Percentiles rank a stretch among this genome's conserved stretches.
phyloP scores from a whole-genome alignment of 2,888 invertebrate genomes.

The Tinea semifulvella region DNA sequence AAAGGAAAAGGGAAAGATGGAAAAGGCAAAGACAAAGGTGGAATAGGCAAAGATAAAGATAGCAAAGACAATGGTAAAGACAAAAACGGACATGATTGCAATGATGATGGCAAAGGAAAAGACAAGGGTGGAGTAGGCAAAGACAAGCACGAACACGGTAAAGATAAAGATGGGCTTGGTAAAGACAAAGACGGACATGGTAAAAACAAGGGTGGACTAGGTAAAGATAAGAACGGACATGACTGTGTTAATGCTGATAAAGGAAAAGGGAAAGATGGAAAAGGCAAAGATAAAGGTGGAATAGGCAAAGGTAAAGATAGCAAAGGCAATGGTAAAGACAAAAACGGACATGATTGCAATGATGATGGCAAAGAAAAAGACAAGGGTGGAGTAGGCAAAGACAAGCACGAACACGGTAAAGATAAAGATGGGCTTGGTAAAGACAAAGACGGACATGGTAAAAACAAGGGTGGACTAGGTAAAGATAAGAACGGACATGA shows the following conservation, averaged over 20 bases:
- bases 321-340: conserved; percentile 9
- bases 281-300: conserved; percentile 10
- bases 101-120: conserved; percentile 9
- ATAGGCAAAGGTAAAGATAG: background rate
- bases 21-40: conserved; percentile 6
- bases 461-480: background rate
- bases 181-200: conserved; percentile 11
- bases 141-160: conserved; percentile 10
- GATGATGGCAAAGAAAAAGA: conserved; percentile 10
- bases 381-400: conserved; percentile 8
- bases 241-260: background rate
- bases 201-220: conserved; percentile 7
- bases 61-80: conserved; percentile 9
- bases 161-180: background rate
- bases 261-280: conserved; percentile 8
- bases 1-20: conserved; percentile 11
- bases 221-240: conserved; percentile 6
- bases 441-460: background rate
- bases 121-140: conserved; percentile 13
- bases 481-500: background rate
- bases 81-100: conserved; percentile 13
- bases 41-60: conserved; percentile 11
- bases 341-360: conserved; percentile 13
- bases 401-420: conserved; percentile 6
- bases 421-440: background rate